Evolutionary conservation across 2,888 invertebrate species (phyloP), one percentile per base, ranked within the genome.

Genomic region (Trimorus sp.): DNA sequence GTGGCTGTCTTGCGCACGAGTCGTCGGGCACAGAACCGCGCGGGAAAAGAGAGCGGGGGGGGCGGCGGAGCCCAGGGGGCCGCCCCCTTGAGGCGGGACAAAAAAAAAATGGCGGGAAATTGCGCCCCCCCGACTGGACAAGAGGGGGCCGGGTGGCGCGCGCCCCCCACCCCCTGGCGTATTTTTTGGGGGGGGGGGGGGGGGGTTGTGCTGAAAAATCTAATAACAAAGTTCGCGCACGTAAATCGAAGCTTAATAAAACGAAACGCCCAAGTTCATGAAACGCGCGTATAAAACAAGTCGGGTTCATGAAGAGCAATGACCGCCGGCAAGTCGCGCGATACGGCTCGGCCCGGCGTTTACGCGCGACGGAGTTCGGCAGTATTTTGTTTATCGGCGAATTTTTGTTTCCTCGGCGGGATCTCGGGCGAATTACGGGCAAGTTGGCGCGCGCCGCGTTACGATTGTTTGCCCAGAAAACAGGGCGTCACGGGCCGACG

Each of bases 21-120:
- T 77, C 82, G 73, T 80, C 79, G 65, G 76, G 83, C 86, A 82
- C 80, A 85, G 85, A 82, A 84, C 81, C 79, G n/a, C 78, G 66
- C 59, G 56, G 59, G 76, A 76, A 76, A 45, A 49, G 42, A 58
- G 65, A 65, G 56, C 49, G 26, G 26, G 45, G 42, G 16, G 66
- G 56, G 59, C 48, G 45, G 36, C 16, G 56, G n/a, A 38, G n/a
- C 1, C n/a, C 49, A 49, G 6, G 11, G 49, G 63, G 66, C 38
- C 65, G 66, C 15, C 45, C 15, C 4, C 40, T 73, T 65, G 16
- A 74, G 59, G 51, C 58, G 59, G 59, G 59, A 59, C 42, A 42
- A 59, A 42, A 36, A 68, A 75, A 75, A 75, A 75, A 26, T 26
- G 60, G 60, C 60, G 48, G 68, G 60, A 54, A 76, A 76, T 68